Percentiles rank a stretch among this genome's conserved stretches.
phyloP scores from a whole-genome alignment of 2,888 invertebrate genomes.

The Anticlea derivata region DNA sequence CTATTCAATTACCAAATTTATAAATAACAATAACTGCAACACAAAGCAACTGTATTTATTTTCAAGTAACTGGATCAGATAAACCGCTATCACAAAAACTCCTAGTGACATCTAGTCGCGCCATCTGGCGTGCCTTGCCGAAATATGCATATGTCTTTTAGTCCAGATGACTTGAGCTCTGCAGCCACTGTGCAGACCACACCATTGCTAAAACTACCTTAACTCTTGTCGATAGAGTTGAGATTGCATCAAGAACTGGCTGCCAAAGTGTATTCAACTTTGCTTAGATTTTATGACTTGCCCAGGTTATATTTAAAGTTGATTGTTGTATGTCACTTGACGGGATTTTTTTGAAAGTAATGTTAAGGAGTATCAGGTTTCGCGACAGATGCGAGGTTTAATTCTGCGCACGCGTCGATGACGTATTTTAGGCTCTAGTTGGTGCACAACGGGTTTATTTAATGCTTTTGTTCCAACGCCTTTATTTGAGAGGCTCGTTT shows the following conservation, averaged over 20 bases:
- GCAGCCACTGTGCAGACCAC: constrained; percentile 37
- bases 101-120: constrained; percentile 56
- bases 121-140: constrained; percentile 68
- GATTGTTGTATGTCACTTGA: constrained; percentile 38
- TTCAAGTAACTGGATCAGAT: constrained; percentile 54
- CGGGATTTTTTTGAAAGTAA: constrained; percentile 67
- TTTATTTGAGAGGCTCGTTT: neutral
- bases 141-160: constrained; percentile 74
- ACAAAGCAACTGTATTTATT: constrained; percentile 38
- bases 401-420: constrained; percentile 67
- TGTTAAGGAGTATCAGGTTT: constrained; percentile 78
- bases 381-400: constrained; percentile 70
- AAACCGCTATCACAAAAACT: constrained; percentile 63
- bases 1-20: neutral
- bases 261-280: neutral
- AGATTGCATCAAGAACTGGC: constrained; percentile 1
- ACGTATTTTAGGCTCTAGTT: constrained; percentile 43
- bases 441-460: constrained; percentile 12
- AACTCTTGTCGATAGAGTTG: constrained; percentile 23
- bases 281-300: constrained; percentile 26
- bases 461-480: constrained; percentile 16
- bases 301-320: constrained; percentile 36
- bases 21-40: constrained; percentile 13
- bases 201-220: constrained; percentile 17
- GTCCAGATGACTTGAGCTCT: constrained; percentile 64